Evolutionary conservation across 2,888 invertebrate genomes (phyloP), one percentile per base, ranked within the genome.

Genomic region (Barypeithes pellucidus): DNA sequence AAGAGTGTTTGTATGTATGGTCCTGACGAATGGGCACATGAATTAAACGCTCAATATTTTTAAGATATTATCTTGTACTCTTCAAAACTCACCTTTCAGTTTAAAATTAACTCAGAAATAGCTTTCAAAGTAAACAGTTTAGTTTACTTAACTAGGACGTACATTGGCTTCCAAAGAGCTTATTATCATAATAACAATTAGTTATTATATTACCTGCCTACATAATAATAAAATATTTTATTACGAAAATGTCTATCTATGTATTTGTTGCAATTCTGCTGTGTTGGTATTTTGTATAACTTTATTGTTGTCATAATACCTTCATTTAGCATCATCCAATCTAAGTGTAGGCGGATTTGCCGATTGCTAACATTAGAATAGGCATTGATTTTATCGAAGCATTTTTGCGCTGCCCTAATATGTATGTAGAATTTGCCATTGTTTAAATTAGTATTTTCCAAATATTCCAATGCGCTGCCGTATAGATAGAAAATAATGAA

Each of bases 1-100:
- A 75, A n/a, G 77, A 76, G 73, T 79, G 76, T 80, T 78, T 80
- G 78, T 78, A 75, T 79, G 77, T 78, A 78, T 75, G 29, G 29
- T 78, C 67, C 59, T 68, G 72, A 75, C 67, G 67, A 67, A 72
- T 57, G 36, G 18, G 36, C 54, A 57, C 14, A 57, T 33, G 29
- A 54, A 54, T 16, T 11, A 57, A 57, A 57, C 18, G 54, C 18
- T 57, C 54, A 33, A 50, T 50, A 50, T 50, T 24, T 50, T 20
- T 3, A 22, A 24, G 22, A 50, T 22, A 22, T 24, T n/a, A n/a
- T 50, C 2, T 2, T 43, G 4, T 3, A 8, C 16, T 16, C 16
- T 16, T 14, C 2, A 16, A 43, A 16, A 43, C 1, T 1, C 39
- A 39, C 9, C 4, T 12, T 39, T 4, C 2, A 12, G 12, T 12